phyloP scores from a whole-genome alignment of 2,113 vertebrate species.

The Rhombomys opimus region DNA sequence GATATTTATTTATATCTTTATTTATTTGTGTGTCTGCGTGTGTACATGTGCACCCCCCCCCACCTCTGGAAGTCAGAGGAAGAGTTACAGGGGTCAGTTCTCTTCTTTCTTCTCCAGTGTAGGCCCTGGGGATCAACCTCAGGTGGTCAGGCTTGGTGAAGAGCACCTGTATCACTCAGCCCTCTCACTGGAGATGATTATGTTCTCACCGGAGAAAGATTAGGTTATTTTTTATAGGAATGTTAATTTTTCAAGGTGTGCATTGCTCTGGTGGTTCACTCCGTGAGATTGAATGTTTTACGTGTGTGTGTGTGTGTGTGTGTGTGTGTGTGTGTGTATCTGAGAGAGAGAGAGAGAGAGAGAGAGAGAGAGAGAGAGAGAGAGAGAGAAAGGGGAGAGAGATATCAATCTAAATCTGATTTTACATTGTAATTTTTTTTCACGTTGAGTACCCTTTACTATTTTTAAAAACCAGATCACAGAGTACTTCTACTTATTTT shows the following conservation, averaged over 20 bases:
- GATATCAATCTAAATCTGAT: not conserved
- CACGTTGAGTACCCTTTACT: not conserved
- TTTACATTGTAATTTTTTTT: conserved; percentile 11
- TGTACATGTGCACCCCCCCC: not conserved
- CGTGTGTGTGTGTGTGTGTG: not conserved
- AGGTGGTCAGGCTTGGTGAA: not conserved
- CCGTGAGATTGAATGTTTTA: not conserved
- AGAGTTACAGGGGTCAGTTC: not conserved
- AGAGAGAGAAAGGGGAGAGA: not conserved
- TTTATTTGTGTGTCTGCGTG: not conserved
- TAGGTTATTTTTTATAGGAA: not conserved
- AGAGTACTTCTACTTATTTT: not conserved
- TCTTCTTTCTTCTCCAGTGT: not conserved
- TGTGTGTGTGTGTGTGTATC: no score
- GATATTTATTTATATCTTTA: not conserved
- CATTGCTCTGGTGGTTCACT: not conserved
- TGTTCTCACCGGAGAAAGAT: not conserved
- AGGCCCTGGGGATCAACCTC: not conserved
- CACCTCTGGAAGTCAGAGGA: not conserved
- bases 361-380: not conserved
- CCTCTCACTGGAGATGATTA: not conserved
- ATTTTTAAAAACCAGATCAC: not conserved
- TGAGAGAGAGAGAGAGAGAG: not conserved
- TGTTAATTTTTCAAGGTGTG: not conserved
- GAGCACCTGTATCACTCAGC: not conserved